Percentiles rank a stretch among this genome's conserved stretches.
These are phyloP conservation scores for Drosophila lutescens DNA, from an alignment of 2,888 invertebrate species.

Conservation along the genomic window DNA sequence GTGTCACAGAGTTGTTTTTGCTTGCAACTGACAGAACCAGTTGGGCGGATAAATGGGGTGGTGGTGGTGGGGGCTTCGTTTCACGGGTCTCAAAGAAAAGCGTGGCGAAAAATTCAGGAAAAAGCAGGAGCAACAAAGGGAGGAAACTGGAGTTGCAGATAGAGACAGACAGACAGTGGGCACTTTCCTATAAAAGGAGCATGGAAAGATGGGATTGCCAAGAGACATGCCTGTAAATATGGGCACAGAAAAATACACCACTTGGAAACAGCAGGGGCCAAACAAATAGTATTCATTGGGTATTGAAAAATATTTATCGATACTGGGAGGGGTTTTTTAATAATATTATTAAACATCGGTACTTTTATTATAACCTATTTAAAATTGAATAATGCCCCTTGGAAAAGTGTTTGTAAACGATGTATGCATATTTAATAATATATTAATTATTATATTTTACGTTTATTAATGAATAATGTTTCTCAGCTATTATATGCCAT, in stretches of 20 bases:
- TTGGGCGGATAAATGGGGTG: slow-evolving; percentile 9
- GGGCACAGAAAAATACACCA: background rate
- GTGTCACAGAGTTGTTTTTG: slow-evolving; percentile 45
- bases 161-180: slow-evolving; percentile 25
- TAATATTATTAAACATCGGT: too few relatives aligned
- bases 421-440: too few relatives aligned
- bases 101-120: slow-evolving; percentile 9
- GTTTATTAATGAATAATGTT: too few relatives aligned
- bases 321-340: too few relatives aligned
- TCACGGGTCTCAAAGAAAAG: slow-evolving; percentile 2
- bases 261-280: slow-evolving; percentile 2
- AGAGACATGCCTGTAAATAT: slow-evolving; percentile 13
- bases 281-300: background rate
- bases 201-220: slow-evolving; percentile 3
- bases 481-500: too few relatives aligned
- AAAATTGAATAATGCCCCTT: too few relatives aligned
- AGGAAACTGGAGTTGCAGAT: slow-evolving; percentile 7
- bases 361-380: too few relatives aligned
- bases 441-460: too few relatives aligned
- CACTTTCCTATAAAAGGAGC: slow-evolving; percentile 19
- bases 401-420: too few relatives aligned
- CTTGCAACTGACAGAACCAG: slow-evolving; percentile 31
- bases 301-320: background rate
- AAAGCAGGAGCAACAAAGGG: slow-evolving; percentile 10
- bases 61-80: background rate